A percentile compares a stretch with the other conserved stretches of the same genome.
Conservation (phyloP, 1,140 invertebrate genomes). For the Physella acuta region DNA sequence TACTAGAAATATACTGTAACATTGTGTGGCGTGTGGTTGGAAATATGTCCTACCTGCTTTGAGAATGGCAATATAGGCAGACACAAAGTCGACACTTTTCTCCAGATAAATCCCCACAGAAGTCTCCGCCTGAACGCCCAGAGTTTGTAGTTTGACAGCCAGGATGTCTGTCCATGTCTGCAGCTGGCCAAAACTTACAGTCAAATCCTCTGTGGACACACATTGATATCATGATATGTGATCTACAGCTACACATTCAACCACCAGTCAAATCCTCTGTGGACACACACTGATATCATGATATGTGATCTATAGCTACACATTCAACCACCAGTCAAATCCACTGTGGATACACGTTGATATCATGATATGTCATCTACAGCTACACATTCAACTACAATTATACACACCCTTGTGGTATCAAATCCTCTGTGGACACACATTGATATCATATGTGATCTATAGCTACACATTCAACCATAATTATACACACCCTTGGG, state of each 20-base stretch:
- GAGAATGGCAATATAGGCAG: constrained; percentile 63
- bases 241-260: constrained; percentile 22
- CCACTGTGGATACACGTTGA: too few species aligned
- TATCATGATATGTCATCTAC: too few species aligned
- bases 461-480: constrained; percentile 34
- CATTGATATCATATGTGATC: too few species aligned
- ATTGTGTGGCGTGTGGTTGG: too few species aligned
- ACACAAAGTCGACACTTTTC: constrained; percentile 56
- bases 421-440: too few species aligned
- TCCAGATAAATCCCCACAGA: constrained; percentile 62
- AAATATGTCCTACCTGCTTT: too few species aligned
- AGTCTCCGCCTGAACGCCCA: constrained; percentile 45
- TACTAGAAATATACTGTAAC: too few species aligned
- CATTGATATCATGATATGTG: background rate
- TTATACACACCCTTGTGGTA: too few species aligned
- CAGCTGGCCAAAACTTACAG: constrained; percentile 47
- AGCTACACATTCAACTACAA: too few species aligned
- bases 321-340: too few species aligned
- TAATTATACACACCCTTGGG: too few species aligned
- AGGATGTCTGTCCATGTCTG: constrained; percentile 44
- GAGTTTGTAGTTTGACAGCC: constrained; percentile 35
- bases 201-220: constrained; percentile 25
- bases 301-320: too few species aligned
- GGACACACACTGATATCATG: constrained; percentile 6
- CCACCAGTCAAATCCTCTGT: constrained; percentile 37